These are phyloP conservation scores for Sarcophaga caerulescens DNA, from an alignment of 2,888 invertebrate genomes.

Conservation along the genomic window DNA sequence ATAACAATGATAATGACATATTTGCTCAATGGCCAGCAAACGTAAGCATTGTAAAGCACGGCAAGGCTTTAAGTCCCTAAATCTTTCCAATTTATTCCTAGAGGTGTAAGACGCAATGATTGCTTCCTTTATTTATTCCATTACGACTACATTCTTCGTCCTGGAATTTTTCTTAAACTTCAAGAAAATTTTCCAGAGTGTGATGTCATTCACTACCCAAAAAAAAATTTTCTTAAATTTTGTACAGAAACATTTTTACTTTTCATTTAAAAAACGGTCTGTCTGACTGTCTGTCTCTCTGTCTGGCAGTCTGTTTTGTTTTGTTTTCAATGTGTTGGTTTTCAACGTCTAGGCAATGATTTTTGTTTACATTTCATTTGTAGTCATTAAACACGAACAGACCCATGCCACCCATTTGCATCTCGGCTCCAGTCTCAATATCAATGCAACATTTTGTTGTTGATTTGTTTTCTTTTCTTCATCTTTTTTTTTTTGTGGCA, in stretches of 20 bases:
- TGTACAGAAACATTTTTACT: too few species aligned
- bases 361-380: conserved; percentile 56
- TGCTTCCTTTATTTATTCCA: too few species aligned
- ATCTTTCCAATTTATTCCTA: too few species aligned
- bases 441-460: conserved; percentile 27
- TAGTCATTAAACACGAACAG: conserved; percentile 46
- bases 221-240: too few species aligned
- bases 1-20: not conserved
- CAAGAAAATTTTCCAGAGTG: too few species aligned
- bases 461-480: conserved; percentile 48
- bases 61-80: too few species aligned
- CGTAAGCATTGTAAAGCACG: not conserved
- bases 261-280: too few species aligned
- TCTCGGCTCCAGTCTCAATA: not conserved
- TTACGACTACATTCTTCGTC: too few species aligned
- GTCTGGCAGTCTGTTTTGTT: not conserved
- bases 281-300: too few species aligned
- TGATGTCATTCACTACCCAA: too few species aligned
- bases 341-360: conserved; percentile 23
- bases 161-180: too few species aligned
- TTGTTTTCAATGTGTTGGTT: not conserved
- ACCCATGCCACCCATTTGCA: conserved; percentile 45
- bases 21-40: not conserved
- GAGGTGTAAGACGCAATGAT: too few species aligned
- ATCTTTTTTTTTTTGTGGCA: conserved; percentile 3